Percentiles rank a stretch among this genome's conserved stretches.
These are phyloP conservation scores for Drosophila quadrilineata DNA, from an alignment of 1,140 invertebrate species.

Conservation along the genomic window DNA sequence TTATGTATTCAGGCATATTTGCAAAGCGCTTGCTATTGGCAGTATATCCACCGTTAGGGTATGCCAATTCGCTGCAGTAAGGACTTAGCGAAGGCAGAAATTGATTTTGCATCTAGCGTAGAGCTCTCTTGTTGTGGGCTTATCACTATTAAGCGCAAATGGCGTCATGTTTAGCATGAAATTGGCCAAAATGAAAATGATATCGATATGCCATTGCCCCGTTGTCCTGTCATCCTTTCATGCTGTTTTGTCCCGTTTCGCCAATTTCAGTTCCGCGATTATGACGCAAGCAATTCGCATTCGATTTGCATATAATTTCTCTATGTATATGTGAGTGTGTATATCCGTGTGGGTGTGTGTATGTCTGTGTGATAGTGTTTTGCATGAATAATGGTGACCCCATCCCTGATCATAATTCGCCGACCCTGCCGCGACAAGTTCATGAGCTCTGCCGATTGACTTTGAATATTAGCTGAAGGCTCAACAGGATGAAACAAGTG, in stretches of 20 bases:
- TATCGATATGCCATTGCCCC: constrained; percentile 20
- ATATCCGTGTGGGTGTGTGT: constrained; percentile 37
- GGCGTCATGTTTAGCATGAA: constrained; percentile 69
- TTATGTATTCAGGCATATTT: no score
- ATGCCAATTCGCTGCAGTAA: constrained; percentile 21
- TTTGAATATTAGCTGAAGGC: constrained; percentile 64
- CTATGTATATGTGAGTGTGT: no score
- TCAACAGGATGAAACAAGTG: no score
- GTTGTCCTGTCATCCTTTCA: neutral
- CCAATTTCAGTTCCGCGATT: constrained; percentile 38
- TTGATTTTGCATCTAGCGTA: constrained; percentile 35
- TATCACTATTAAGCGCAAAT: constrained; percentile 75
- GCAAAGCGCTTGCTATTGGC: no score
- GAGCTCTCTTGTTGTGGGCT: constrained; percentile 36
- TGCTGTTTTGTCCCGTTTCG: neutral
- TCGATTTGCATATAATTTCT: constrained; percentile 73
- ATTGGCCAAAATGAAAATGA: constrained; percentile 54
- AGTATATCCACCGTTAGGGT: neutral
- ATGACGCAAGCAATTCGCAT: constrained; percentile 58
- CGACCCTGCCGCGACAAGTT: constrained; percentile 50
- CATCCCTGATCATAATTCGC: constrained; percentile 24
- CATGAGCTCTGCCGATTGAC: constrained; percentile 70
- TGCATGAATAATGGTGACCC: constrained; percentile 64
- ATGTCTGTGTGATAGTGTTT: constrained; percentile 8
- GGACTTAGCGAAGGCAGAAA: constrained; percentile 21